Evolutionary conservation across 1,140 invertebrate species (phyloP).

Genomic region (Monomorium pharaonis): DNA sequence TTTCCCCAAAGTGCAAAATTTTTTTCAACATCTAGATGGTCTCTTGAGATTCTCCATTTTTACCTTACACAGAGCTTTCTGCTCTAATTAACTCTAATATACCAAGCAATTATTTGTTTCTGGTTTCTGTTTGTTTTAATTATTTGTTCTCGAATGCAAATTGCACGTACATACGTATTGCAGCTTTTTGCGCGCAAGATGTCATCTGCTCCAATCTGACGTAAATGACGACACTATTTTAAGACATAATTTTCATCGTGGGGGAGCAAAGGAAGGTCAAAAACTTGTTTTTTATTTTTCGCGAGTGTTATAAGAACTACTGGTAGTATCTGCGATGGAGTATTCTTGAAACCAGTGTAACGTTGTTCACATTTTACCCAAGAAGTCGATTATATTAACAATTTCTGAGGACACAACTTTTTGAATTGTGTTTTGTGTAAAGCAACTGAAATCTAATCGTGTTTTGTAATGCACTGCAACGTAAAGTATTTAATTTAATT

Average conservation of each 20-base stretch:
- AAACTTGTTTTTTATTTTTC: background rate
- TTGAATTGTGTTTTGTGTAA: background rate
- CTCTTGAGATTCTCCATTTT: background rate
- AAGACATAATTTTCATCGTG: slow-evolving; percentile 9
- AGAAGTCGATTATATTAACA: background rate
- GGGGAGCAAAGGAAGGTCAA: background rate
- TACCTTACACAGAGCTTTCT: background rate
- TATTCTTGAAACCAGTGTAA: background rate
- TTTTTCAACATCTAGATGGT: background rate
- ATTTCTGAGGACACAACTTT: background rate
- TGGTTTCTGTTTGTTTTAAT: slow-evolving; percentile 39
- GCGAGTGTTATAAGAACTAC: slow-evolving; percentile 17
- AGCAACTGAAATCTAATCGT: background rate
- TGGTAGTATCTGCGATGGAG: background rate
- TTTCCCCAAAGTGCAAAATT: background rate
- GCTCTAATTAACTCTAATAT: slow-evolving; percentile 40
- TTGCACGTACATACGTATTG: too few relatives aligned
- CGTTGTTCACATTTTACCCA: background rate
- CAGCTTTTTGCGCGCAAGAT: slow-evolving; percentile 5
- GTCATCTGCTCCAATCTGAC: slow-evolving; percentile 2
- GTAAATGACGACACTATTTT: slow-evolving; percentile 28
- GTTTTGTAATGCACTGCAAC: background rate
- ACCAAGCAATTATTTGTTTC: slow-evolving; percentile 32
- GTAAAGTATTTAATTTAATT: background rate
- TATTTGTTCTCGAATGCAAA: slow-evolving; percentile 29